Evolutionary conservation across 2,113 vertebrate species (phyloP).

Genomic region (Puntigrus tetrazona): DNA sequence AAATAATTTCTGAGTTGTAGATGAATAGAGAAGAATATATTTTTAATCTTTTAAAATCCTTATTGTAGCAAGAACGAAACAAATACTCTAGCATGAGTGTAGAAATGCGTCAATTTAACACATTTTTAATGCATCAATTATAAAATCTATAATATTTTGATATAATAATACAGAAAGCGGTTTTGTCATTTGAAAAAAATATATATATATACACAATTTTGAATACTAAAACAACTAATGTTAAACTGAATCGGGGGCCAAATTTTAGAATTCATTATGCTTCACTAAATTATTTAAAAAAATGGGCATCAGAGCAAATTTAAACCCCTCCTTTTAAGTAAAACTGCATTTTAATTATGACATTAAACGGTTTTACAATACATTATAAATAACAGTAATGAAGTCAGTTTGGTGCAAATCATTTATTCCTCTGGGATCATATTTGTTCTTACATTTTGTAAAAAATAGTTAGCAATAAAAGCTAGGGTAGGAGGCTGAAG

Average conservation of each 20-base stretch:
- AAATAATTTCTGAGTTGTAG: background rate
- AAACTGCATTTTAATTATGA: background rate
- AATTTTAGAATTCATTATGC: background rate
- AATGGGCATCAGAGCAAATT: background rate
- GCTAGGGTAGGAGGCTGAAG: slow-evolving; percentile 39
- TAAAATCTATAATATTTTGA: background rate
- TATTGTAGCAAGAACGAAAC: background rate
- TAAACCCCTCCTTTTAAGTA: background rate
- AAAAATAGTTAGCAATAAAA: slow-evolving; percentile 55
- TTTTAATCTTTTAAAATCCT: background rate
- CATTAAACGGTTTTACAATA: background rate
- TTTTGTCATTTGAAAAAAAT: too few species aligned
- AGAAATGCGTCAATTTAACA: background rate
- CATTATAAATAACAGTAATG: background rate
- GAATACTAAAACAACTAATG: background rate
- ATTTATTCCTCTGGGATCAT: slow-evolving; percentile 58
- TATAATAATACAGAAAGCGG: too few species aligned
- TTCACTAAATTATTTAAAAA: background rate
- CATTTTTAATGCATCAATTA: background rate
- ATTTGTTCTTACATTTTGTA: slow-evolving; percentile 59
- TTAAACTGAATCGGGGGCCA: background rate
- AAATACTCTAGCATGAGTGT: background rate
- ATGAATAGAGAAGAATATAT: background rate
- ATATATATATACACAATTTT: too few species aligned
- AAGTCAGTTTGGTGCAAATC: slow-evolving; percentile 53